phyloP scores from a whole-genome alignment of 2,888 invertebrate species.

The Tholera decimalis region DNA sequence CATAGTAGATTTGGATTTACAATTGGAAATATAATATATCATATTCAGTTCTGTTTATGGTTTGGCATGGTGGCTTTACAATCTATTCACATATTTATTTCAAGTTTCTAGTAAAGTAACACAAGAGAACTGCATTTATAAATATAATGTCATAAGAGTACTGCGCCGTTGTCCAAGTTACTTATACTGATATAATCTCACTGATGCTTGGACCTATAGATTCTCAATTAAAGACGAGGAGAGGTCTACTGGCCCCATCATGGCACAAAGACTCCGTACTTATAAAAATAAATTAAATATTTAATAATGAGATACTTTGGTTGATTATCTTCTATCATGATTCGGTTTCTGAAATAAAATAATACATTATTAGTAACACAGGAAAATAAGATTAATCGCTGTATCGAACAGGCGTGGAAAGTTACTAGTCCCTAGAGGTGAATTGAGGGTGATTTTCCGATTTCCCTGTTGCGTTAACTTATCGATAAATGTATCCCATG shows the following conservation, averaged over 20 bases:
- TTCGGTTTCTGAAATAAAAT: slow-evolving; percentile 57
- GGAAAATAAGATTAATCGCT: too few species aligned
- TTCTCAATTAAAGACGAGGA: neutral
- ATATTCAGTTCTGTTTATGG: too few species aligned
- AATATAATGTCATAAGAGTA: neutral
- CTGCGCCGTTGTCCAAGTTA: neutral
- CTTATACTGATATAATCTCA: slow-evolving; percentile 2
- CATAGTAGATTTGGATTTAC: too few species aligned
- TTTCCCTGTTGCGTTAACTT: too few species aligned
- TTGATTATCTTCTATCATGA: slow-evolving; percentile 13
- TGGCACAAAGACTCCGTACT: slow-evolving; percentile 2
- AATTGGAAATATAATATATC: too few species aligned
- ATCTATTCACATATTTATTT: neutral
- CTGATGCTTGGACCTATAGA: neutral
- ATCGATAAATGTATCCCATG: too few species aligned
- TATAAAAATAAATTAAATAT: slow-evolving; percentile 48
- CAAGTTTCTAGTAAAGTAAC: neutral
- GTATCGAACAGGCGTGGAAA: too few species aligned
- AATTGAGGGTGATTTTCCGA: too few species aligned
- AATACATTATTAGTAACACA: neutral
- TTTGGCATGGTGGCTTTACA: too few species aligned
- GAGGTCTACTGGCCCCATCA: neutral
- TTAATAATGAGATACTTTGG: slow-evolving; percentile 57
- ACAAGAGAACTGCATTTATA: neutral
- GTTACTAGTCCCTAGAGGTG: too few species aligned